These are phyloP conservation scores for Xiphophorus hellerii DNA, from an alignment of 2,113 vertebrate species.

Conservation along the genomic window DNA sequence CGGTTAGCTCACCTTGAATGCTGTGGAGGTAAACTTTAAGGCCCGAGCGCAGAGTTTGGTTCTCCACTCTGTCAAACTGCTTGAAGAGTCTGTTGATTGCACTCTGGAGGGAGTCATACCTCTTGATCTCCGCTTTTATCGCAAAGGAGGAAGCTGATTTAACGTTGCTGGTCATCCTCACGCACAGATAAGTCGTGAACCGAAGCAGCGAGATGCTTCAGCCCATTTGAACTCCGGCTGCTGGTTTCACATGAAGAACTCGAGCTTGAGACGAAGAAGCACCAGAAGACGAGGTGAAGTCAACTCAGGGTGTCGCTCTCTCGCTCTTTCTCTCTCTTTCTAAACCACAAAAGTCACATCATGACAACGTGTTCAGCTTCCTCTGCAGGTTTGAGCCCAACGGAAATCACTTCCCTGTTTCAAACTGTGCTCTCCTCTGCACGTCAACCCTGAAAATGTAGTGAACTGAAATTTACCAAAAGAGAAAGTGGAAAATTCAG, in stretches of 20 bases:
- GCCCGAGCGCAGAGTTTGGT: constrained; percentile 77
- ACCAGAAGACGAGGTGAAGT: constrained; percentile 16
- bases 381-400: constrained; percentile 69
- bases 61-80: constrained; percentile 78
- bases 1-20: constrained; percentile 79
- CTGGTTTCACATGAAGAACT: constrained; percentile 31
- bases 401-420: constrained; percentile 81
- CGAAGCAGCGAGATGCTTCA: constrained; percentile 45
- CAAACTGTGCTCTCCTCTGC: constrained; percentile 36
- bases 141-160: constrained; percentile 80
- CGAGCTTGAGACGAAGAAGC: constrained; percentile 1
- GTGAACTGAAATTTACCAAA: neutral
- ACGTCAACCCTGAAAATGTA: neutral
- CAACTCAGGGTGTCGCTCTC: constrained; percentile 11
- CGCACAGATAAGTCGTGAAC: constrained; percentile 42
- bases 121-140: constrained; percentile 82
- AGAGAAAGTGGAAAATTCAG: neutral
- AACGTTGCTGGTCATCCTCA: constrained; percentile 78
- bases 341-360: constrained; percentile 63
- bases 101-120: constrained; percentile 77
- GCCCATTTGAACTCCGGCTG: constrained; percentile 67
- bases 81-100: constrained; percentile 76
- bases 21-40: constrained; percentile 79
- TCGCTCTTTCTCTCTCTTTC: constrained; percentile 29
- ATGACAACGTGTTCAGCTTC: constrained; percentile 66